These are phyloP conservation scores for Leucophenga montana DNA, from an alignment of 2,888 invertebrate species.

Conservation along the genomic window DNA sequence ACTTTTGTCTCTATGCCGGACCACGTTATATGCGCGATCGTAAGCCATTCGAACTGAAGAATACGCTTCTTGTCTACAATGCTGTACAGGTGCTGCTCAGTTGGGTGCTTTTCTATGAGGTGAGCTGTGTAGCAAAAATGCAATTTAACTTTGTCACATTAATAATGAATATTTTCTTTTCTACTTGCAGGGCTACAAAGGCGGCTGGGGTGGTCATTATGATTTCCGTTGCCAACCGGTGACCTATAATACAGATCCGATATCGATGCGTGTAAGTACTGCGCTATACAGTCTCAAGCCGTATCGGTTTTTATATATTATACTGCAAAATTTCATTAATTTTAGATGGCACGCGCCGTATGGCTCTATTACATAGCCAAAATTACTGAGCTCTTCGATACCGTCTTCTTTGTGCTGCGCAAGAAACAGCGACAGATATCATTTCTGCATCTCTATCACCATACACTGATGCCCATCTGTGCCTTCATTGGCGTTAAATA, in stretches of 20 bases:
- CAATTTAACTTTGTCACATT: not conserved
- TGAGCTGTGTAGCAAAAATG: slow-evolving; percentile 59
- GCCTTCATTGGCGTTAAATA: slow-evolving; percentile 82
- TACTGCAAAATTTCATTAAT: slow-evolving; percentile 28
- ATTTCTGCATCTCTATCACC: slow-evolving; percentile 90
- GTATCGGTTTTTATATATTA: slow-evolving; percentile 21
- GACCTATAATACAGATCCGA: slow-evolving; percentile 78
- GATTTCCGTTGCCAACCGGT: slow-evolving; percentile 82
- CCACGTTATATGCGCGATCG: slow-evolving; percentile 91
- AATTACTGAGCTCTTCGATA: slow-evolving; percentile 72
- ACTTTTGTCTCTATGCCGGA: slow-evolving; percentile 85
- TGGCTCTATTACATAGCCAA: slow-evolving; percentile 74
- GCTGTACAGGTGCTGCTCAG: slow-evolving; percentile 90
- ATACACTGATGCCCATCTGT: slow-evolving; percentile 81
- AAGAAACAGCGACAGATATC: slow-evolving; percentile 87
- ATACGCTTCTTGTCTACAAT: slow-evolving; percentile 88
- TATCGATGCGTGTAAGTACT: slow-evolving; percentile 75
- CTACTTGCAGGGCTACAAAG: slow-evolving; percentile 73
- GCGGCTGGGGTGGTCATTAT: slow-evolving; percentile 79
- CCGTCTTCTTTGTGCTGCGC: slow-evolving; percentile 86
- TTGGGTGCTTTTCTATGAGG: slow-evolving; percentile 84
- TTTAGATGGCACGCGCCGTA: slow-evolving; percentile 73
- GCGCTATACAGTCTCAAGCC: not conserved
- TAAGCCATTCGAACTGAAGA: slow-evolving; percentile 87
- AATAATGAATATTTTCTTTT: not conserved